phyloP scores from a whole-genome alignment of 2,888 invertebrate genomes.

The Chouioia cunea region DNA sequence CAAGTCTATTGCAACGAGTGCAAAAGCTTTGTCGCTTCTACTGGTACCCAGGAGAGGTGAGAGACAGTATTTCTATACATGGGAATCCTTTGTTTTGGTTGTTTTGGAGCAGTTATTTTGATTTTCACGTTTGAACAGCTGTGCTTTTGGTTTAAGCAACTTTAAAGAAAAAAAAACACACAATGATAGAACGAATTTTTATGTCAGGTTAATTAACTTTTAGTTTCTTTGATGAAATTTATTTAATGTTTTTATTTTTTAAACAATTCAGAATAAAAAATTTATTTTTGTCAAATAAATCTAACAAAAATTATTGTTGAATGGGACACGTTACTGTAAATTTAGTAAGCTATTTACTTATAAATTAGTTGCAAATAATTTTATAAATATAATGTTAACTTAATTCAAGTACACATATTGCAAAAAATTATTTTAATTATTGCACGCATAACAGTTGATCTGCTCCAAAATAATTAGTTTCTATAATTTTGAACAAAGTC shows the following conservation, averaged over 20 bases:
- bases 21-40: constrained; percentile 52
- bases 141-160: background rate
- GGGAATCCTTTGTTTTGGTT: background rate
- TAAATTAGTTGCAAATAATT: too few relatives aligned
- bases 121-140: background rate
- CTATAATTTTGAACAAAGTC: background rate
- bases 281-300: too few relatives aligned
- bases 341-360: too few relatives aligned
- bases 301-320: too few relatives aligned
- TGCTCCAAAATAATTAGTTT: constrained; percentile 25
- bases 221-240: too few relatives aligned
- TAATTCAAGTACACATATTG: background rate
- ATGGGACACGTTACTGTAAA: too few relatives aligned
- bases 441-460: background rate
- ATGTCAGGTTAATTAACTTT: too few relatives aligned
- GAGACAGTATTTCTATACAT: background rate
- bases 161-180: too few relatives aligned
- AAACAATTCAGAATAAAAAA: too few relatives aligned
- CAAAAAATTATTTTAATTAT: background rate
- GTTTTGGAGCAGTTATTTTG: background rate
- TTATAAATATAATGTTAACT: too few relatives aligned
- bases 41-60: constrained; percentile 34
- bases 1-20: constrained; percentile 64
- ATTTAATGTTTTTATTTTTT: too few relatives aligned
- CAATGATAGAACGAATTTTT: too few relatives aligned